A percentile compares a stretch with the other conserved stretches of the same genome.
phyloP scores from a whole-genome alignment of 2,888 invertebrate species.

The Baronia brevicornis region DNA sequence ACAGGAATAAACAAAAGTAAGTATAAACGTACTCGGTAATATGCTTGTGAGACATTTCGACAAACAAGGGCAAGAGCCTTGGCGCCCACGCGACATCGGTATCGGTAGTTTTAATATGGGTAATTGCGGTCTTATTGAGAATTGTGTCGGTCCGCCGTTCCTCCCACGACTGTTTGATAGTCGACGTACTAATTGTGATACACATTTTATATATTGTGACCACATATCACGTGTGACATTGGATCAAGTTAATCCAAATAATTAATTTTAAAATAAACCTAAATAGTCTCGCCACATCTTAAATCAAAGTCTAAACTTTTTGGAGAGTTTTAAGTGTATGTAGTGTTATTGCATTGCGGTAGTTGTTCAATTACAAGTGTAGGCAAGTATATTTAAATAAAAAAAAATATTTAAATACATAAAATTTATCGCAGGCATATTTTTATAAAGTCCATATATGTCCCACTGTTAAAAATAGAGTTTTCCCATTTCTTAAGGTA shows the following conservation, averaged over 20 bases:
- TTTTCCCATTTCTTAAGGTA: no score
- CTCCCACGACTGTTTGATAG: constrained; percentile 43
- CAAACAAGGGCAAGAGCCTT: constrained; percentile 59
- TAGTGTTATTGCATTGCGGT: no score
- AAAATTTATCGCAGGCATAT: no score
- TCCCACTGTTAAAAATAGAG: no score
- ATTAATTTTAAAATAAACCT: no score
- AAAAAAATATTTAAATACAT: no score
- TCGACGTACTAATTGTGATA: constrained; percentile 24
- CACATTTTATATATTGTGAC: constrained; percentile 20
- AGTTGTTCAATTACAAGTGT: no score
- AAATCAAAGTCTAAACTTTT: no score
- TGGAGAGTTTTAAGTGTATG: no score
- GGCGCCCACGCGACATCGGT: constrained; percentile 52
- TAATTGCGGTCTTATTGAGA: constrained; percentile 68
- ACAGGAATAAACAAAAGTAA: constrained; percentile 29
- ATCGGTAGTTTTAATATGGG: constrained; percentile 63
- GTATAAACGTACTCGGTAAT: constrained; percentile 37
- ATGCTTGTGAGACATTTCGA: constrained; percentile 46
- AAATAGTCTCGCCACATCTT: no score
- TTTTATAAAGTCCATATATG: no score
- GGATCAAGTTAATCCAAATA: constrained; percentile 2
- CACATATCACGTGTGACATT: constrained; percentile 9
- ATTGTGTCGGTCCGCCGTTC: constrained; percentile 38
- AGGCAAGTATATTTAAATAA: no score